Evolutionary conservation across 2,888 invertebrate genomes (phyloP), one percentile per base, ranked within the genome.

Genomic region (Autographa gamma): DNA sequence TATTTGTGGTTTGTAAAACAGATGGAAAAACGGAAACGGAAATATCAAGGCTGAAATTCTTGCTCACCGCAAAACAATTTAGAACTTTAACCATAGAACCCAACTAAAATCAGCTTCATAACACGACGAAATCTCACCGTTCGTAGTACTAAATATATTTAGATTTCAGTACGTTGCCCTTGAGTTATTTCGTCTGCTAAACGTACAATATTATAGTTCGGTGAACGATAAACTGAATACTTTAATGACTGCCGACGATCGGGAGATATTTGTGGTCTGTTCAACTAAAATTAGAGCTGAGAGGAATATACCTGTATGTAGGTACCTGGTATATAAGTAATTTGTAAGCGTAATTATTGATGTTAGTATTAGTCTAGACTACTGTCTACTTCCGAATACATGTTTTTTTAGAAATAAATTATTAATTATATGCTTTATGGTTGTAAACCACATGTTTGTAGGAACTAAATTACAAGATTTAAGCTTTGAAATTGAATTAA

Each of bases 121-220:
- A 41, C 34, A 54, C 18, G 18, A 13, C 25, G 13, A 9, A 19
- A 54, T 19, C 18, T 16, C 48, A 43, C 77, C 60, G 77, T 81
- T 80, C 74, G 79, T 81, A 60, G 48, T 54, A 63, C 80, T 82
- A 79, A 86, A 86, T 86, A 84, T 80, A 87, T 85, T 82, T 85
- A 87, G 85, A 84, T 67, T 59, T 8, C 72, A 80, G 89, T 81
- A 85, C 89, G 85, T 82, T 88, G 87, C 86, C 89, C 90, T 89
- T 89, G 89, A 82, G 86, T 86, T 86, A 87, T 88, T 87, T 87
- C 80, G 82, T 85, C 84, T 86, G 86, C 84, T 73, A 59, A 76
- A 75, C 68, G 76, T 69, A 72, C 65, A 59, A 62, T 65, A 11
- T 76, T 64, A 65, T 80, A 79, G 81, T 84, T 80, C 84, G 80